Evolutionary conservation across 2,888 invertebrate species (phyloP), one percentile per base, ranked within the genome.

Genomic region (Caenorhabditis macrosperma): DNA sequence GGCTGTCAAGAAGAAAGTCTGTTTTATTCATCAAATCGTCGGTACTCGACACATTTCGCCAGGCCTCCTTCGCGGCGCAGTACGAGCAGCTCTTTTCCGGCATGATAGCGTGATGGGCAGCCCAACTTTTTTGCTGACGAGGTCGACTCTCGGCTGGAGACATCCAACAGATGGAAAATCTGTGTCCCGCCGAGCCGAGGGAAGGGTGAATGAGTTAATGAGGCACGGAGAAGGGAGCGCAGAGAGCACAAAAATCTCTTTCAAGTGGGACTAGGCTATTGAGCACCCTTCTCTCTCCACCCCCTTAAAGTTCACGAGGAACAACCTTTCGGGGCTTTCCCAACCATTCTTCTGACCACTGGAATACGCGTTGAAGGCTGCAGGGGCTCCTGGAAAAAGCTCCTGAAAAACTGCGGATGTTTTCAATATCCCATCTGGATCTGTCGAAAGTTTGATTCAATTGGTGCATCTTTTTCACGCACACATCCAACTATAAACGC

Each of bases 11-110:
- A 59, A 77, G 26, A 68, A 59, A 77, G 68, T 64, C 69, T 77
- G 77, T 77, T 77, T 77, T 77, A 77, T 77, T 77, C 77, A 69
- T 77, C 77, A 77, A 77, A 77, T 76, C 60, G 67, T 60, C 68
- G 61, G 67, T 75, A 75, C 67, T 61, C 75, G 61, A 67, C 55
- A 76, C 55, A 55, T 54, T 68, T 55, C 30, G 6, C 28, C 20
- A n/a, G 38, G 20, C 30, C 54, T 30, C 9, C 52, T 59, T 24
- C 38, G n/a, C n/a, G 26, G 28, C 15, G 41, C 57, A 46, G 26
- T 33, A 35, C 35, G 20, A 48, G 59, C 59, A 17, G 69, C 50
- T 48, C 63, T 38, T 64, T 64, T 74, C 55, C 57, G 72, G 48
- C 57, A 38, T 74, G 74, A 74, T 74, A 64, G 74, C 74, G 74